Base-by-base conservation (phyloP, 37 sponge, comb jelly and placozoan species). In the Tethya wilhelma region DNA sequence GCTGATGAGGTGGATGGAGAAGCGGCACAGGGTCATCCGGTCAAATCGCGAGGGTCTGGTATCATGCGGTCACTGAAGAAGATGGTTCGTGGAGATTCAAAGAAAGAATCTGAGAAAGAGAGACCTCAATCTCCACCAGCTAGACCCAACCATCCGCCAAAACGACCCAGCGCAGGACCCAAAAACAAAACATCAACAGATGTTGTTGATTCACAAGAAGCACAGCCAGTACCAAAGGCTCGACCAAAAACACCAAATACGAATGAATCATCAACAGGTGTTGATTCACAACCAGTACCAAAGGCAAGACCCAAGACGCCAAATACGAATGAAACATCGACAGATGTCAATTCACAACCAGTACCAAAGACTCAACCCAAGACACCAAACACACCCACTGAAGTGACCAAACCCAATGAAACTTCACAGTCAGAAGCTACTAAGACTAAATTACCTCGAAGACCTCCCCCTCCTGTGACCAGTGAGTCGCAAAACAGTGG, bases 11-110 rank as follows among this genome's bases (percentile, higher is more conserved):
- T 26, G 28, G 68, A 22, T 9, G 68, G 23, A 62, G 33, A 3
- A 2, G 26, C 3, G 25, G 32, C 31, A 31, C 59, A 36, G 28
- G 62, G 59, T 0, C 41, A 39, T 59, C 14, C 32, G 22, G 58
- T 77, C 4, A 4, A 33, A 4, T 11, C 81, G 14, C 71, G 64
- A 44, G 82, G 82, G 28, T 22, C 34, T 23, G 40, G 42, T n/a
- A 44, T 84, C 25, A 76, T 84, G 77, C 36, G 45, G 29, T 84
- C 85, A 58, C 59, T 84, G 62, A 84, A 69, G 49, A 84, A 56
- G 59, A 75, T 84, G 68, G 85, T 84, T 6, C 59, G 40, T 58
- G 62, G 77, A 58, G 85, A 76, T 25, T 55, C 69, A 29, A 72
- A 72, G 55, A 49, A 72, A 41, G 65, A n/a, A 11, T 22, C 43